Evolutionary conservation across 2,888 invertebrate species (phyloP).

Genomic region (Caenorhabditis sulstoni): DNA sequence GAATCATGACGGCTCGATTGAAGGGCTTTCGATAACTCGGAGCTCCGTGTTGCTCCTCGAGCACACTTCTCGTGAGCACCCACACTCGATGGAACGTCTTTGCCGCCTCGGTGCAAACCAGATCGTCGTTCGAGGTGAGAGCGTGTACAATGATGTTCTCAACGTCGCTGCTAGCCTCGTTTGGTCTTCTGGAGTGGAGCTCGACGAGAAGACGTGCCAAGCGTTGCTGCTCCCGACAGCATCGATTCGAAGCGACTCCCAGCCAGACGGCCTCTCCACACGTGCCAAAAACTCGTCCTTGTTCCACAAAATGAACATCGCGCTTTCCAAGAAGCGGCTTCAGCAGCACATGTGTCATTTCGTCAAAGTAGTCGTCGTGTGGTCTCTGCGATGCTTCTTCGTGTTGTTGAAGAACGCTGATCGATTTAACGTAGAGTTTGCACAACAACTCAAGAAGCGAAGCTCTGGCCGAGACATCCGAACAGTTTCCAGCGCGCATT

Average conservation of each 20-base stretch:
- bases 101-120: conserved; percentile 72
- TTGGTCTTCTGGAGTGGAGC: conserved; percentile 86
- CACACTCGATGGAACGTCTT: conserved; percentile 76
- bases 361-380: conserved; percentile 32
- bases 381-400: conserved; percentile 50
- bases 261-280: conserved; percentile 68
- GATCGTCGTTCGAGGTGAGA: conserved; percentile 70
- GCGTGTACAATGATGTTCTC: conserved; percentile 76
- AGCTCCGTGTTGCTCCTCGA: conserved; percentile 61
- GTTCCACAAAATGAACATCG: conserved; percentile 49
- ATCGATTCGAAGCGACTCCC: conserved; percentile 45
- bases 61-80: conserved; percentile 70
- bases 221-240: conserved; percentile 60
- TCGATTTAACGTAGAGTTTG: conserved; percentile 71
- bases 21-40: conserved; percentile 69
- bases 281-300: conserved; percentile 44
- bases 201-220: conserved; percentile 87
- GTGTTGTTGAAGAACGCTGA: conserved; percentile 47
- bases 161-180: conserved; percentile 82
- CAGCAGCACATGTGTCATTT: conserved; percentile 71
- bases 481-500: conserved; percentile 40
- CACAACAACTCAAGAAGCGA: conserved; percentile 72
- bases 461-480: conserved; percentile 72
- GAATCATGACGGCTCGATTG: conserved; percentile 77
- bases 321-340: conserved; percentile 71